Conservation (phyloP, 2,797 vertebrate genomes). For the Natrix natrix region DNA sequence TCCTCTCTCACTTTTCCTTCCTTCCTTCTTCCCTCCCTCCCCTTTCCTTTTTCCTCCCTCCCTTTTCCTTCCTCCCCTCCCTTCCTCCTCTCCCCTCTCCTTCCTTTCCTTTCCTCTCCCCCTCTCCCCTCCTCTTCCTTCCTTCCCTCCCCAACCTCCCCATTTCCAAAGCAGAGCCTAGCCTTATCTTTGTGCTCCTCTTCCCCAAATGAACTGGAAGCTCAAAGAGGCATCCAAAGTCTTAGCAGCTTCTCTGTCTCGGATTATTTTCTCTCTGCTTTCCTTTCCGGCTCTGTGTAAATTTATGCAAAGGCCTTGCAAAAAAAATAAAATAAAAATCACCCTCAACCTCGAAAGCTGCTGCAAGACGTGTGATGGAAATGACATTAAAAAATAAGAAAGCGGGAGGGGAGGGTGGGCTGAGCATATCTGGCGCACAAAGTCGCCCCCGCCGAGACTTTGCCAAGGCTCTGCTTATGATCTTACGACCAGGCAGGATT, state of each 20-base stretch:
- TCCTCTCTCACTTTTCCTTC: neutral
- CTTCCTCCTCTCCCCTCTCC: neutral
- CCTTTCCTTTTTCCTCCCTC: neutral
- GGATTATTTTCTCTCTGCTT: neutral
- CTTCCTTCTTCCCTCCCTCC: fast-evolving
- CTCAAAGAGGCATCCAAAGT: neutral
- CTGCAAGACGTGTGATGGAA: neutral
- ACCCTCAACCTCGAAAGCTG: neutral
- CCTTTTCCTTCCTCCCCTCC: neutral
- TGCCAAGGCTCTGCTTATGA: neutral
- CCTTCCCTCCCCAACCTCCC: neutral
- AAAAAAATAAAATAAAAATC: neutral
- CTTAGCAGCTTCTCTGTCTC: no score
- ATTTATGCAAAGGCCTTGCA: neutral
- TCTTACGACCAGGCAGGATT: neutral
- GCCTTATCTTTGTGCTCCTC: neutral
- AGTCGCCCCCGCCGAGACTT: neutral
- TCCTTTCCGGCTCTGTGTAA: neutral
- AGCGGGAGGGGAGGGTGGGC: neutral
- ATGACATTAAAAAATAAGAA: neutral
- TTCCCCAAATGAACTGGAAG: neutral
- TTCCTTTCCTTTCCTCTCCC: no score
- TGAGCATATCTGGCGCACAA: neutral
- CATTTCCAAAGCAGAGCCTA: no score
- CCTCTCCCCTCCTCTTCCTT: neutral